A percentile compares a stretch with the other conserved stretches of the same genome.
phyloP scores from a whole-genome alignment of 2,888 invertebrate species.

The Icerya purchasi region DNA sequence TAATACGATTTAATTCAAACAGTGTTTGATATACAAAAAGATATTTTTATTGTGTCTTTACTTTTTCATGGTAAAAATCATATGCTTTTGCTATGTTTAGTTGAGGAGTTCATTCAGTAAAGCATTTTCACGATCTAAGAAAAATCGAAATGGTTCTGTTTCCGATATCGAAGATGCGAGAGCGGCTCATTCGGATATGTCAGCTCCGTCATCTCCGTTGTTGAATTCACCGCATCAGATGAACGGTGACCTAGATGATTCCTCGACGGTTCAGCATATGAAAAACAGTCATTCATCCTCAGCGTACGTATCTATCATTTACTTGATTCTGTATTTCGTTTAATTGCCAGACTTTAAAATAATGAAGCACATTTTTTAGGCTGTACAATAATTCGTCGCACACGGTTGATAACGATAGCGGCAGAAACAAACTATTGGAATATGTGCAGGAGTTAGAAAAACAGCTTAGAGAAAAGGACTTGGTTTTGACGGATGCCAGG shows the following conservation, averaged over 20 bases:
- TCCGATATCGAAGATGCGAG: slow-evolving; percentile 30
- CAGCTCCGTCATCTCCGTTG: slow-evolving; percentile 32
- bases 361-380: slow-evolving; percentile 10
- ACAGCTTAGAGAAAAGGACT: slow-evolving; percentile 84
- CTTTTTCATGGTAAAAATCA: no score
- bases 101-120: slow-evolving; percentile 90
- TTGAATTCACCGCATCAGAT: slow-evolving; percentile 24
- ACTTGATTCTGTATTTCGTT: no score
- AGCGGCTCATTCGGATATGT: slow-evolving; percentile 26
- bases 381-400: slow-evolving; percentile 11
- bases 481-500: slow-evolving; percentile 85
- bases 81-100: slow-evolving; percentile 26
- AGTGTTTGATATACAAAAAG: no score
- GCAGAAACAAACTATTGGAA: slow-evolving; percentile 20
- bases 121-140: slow-evolving; percentile 73
- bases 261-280: slow-evolving; percentile 12
- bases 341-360: no score
- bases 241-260: slow-evolving; percentile 12
- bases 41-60: background rate
- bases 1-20: no score
- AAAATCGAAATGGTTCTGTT: slow-evolving; percentile 27
- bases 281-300: slow-evolving; percentile 29
- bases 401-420: background rate
- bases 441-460: slow-evolving; percentile 63
- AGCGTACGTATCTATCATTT: slow-evolving; percentile 25